Base-by-base conservation (phyloP, 2,797 vertebrate genomes). In the Falco biarmicus region DNA sequence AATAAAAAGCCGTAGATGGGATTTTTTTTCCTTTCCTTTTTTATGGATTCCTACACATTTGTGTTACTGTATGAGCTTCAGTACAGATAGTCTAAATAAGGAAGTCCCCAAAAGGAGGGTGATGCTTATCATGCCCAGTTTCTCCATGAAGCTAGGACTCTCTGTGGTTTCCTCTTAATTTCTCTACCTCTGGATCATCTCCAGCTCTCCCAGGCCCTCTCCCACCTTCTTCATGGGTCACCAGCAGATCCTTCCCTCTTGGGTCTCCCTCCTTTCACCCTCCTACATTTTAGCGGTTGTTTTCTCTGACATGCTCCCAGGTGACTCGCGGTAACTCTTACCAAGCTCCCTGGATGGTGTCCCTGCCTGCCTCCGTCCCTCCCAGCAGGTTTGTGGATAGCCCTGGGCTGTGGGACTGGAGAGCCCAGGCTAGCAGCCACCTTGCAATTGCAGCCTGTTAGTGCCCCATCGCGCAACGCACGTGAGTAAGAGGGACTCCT, bases 401-500 rank as follows among this genome's bases (percentile, higher is more conserved):
- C n/a, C 47, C 29, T 45, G 68, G 47, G 64, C 56, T 66, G 34
- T 5, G 12, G 43, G 22, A 37, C 1, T 0, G 24, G 17, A 15
- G 15, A 37, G 68, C 18, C 75, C 41, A 26, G 0, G 0, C 26
- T 5, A n/a, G 73, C 59, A 68, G 48, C 50, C 45, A 31, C 24
- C 18, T 80, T 6, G 3, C 60, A 29, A 9, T 8, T 31, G 20
- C 26, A 69, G 73, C 34, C 73, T 75, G 8, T 37, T 21, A 37
- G 64, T 45, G 39, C 17, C 51, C 22, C 18, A 2, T 10, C 3
- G 9, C 56, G 51, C 28, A 73, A 8, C 1, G 0, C 3, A 0
- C 20, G 20, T 34, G 51, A 73, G 14, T n/a, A 57, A 54, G 61
- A 59, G 22, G 21, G 29, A 75, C 28, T 80, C 57, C 21, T 41